Evolutionary conservation across 2,888 invertebrate genomes (phyloP), one percentile per base, ranked within the genome.

Genomic region (Hemithea aestivaria): DNA sequence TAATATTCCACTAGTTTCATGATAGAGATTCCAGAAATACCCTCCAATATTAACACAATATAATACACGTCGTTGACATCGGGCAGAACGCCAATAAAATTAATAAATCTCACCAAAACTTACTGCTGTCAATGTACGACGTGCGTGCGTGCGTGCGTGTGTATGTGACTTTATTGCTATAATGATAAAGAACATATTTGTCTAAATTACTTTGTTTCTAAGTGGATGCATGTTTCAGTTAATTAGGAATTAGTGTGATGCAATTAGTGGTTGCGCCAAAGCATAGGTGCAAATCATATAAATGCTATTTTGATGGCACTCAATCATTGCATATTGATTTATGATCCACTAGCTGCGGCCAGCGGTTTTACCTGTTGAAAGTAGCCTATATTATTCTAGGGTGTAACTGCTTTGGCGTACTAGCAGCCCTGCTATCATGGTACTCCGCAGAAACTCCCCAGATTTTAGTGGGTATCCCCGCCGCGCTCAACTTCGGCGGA

Each of bases 81-180:
- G 29, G 40, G 40, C 40, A 27, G 7, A 10, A 2, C 7, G 34
- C 40, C 40, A 40, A 30, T 16, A 16, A 21, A 27, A 29, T 30
- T 20, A 30, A 27, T 30, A 26, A 35, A 40, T 35, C 16, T 26
- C 26, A 22, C 22, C 20, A 23, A 23, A 11, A 10, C 7, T 22
- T 24, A 5, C 4, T 27, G 0, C 11, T 25, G 12, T 20, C 20
- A 10, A 10, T 10, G 21, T 27, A 27, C n/a, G n/a, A n/a, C n/a
- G n/a, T n/a, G n/a, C n/a, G n/a, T n/a, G n/a, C n/a, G n/a, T n/a
- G n/a, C n/a, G n/a, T n/a, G n/a, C n/a, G n/a, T n/a, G n/a, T n/a
- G n/a, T n/a, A n/a, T n/a, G n/a, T n/a, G 4, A 26, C 40, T 23
- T 10, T 35, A 35, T 26, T 2, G 0, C n/a, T 16, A 6, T 16